Percentiles rank a stretch among this genome's conserved stretches.
Conservation (phyloP, 2,797 vertebrate species). For the Poecilia wingei region DNA sequence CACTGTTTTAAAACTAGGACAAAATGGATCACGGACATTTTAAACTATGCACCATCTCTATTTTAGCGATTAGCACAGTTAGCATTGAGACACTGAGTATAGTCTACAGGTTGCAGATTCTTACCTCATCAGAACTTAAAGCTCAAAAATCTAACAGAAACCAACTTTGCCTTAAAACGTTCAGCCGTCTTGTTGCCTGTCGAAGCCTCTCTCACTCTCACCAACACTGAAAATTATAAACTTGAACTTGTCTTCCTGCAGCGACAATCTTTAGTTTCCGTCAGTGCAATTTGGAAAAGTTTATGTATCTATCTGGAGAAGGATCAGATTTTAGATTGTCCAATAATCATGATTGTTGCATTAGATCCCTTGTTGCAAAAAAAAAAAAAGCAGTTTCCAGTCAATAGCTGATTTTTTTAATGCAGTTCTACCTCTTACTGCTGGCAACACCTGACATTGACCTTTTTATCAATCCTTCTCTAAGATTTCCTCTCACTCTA, state of each 20-base stretch:
- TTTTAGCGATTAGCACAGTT: neutral
- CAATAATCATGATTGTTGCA: neutral
- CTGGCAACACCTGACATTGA: neutral
- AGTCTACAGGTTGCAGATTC: neutral
- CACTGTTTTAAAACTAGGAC: neutral
- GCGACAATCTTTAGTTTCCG: neutral
- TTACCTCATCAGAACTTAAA: neutral
- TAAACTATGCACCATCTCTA: neutral
- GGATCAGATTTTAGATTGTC: neutral
- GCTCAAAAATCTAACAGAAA: neutral
- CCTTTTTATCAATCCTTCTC: neutral
- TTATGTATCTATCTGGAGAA: neutral
- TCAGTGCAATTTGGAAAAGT: neutral
- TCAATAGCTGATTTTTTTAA: neutral
- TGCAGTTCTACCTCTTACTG: neutral
- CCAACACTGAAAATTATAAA: neutral
- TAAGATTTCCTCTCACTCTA: neutral
- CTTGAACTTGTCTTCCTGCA: neutral
- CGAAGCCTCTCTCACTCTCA: neutral
- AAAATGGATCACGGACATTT: neutral
- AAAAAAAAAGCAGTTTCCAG: neutral
- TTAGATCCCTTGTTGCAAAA: neutral
- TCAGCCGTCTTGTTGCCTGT: neutral
- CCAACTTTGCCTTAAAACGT: neutral
- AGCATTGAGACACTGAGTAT: neutral